Evolutionary conservation across 2,113 vertebrate species (phyloP).

Genomic region (Zeus faber): DNA sequence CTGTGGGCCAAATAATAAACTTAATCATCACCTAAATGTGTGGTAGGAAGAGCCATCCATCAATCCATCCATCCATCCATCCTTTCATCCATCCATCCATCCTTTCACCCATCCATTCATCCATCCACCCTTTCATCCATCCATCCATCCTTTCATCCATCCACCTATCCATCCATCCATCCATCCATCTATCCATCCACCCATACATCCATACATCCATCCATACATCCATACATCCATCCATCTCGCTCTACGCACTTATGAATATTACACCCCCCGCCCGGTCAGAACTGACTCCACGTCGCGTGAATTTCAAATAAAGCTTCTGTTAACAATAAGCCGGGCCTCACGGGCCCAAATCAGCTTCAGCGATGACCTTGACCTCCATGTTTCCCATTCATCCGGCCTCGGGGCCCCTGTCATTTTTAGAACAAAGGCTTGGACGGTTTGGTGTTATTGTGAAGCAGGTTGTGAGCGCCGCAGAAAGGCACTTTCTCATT

Average conservation of each 20-base stretch:
- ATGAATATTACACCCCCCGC: constrained; percentile 42
- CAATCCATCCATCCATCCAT: no score
- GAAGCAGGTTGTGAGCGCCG: constrained; percentile 15
- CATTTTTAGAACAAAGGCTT: constrained; percentile 32
- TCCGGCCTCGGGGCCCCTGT: constrained; percentile 36
- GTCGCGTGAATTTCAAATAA: constrained; percentile 54
- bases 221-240: no score
- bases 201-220: no score
- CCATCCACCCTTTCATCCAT: no score
- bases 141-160: no score
- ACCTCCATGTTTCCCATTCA: constrained; percentile 48
- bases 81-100: no score
- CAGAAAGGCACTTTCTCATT: constrained; percentile 34
- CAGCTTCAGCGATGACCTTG: constrained; percentile 45
- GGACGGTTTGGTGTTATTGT: constrained; percentile 24
- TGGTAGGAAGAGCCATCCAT: no score
- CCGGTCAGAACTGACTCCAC: constrained; percentile 47
- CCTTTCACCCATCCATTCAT: no score
- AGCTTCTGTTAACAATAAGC: constrained; percentile 37
- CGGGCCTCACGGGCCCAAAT: constrained; percentile 32
- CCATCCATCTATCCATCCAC: no score
- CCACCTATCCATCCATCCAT: no score
- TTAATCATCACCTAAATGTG: constrained; percentile 60
- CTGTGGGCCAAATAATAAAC: constrained; percentile 47
- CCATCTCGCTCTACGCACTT: no score